These are phyloP conservation scores for Chloroclysta siterata DNA, from an alignment of 2,888 invertebrate genomes.

Conservation along the genomic window DNA sequence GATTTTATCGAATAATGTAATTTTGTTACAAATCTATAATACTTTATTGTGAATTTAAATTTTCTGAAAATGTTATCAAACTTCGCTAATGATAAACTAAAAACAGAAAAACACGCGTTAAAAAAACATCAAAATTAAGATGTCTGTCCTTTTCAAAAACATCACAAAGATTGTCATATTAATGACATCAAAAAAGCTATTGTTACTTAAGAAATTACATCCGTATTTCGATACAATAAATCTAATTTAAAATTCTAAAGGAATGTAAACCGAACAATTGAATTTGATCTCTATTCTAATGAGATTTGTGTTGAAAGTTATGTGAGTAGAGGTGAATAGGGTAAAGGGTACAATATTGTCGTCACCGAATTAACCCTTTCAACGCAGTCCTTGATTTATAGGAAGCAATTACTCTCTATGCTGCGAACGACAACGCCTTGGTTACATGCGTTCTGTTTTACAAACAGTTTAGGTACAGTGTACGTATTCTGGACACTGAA, in stretches of 20 bases:
- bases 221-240: slow-evolving; percentile 59
- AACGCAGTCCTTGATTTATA: slow-evolving; percentile 75
- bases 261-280: neutral
- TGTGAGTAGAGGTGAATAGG: slow-evolving; percentile 38
- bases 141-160: slow-evolving; percentile 4
- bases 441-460: slow-evolving; percentile 56
- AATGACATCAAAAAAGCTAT: slow-evolving; percentile 37
- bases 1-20: too few species aligned
- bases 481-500: slow-evolving; percentile 35
- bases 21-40: too few species aligned
- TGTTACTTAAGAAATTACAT: slow-evolving; percentile 52
- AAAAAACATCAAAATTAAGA: slow-evolving; percentile 5
- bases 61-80: too few species aligned
- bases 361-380: slow-evolving; percentile 72
- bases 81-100: neutral
- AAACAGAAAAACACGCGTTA: neutral
- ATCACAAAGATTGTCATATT: slow-evolving; percentile 26
- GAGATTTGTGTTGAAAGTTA: slow-evolving; percentile 35
- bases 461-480: slow-evolving; percentile 51
- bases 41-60: too few species aligned
- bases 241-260: slow-evolving; percentile 40
- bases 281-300: slow-evolving; percentile 9
- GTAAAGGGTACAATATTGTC: slow-evolving; percentile 65
- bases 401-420: slow-evolving; percentile 62
- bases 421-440: slow-evolving; percentile 39